A percentile compares a stretch with the other conserved stretches of the same genome.
phyloP scores from a whole-genome alignment of 1,140 invertebrate genomes.

The Tigriopus japonicus region DNA sequence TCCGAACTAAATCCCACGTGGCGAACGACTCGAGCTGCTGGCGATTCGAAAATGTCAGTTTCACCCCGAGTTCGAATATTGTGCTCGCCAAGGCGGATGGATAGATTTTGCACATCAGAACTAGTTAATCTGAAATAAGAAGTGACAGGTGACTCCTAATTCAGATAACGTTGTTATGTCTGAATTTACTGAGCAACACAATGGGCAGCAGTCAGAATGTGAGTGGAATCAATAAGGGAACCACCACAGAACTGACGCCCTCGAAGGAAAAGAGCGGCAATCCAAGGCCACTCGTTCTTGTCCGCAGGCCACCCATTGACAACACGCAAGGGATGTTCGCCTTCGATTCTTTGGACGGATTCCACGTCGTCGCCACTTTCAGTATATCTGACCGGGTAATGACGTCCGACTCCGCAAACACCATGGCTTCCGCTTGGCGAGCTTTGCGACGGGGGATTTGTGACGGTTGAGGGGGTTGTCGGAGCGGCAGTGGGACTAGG shows the following conservation, averaged over 20 bases:
- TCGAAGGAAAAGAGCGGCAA: conserved; percentile 54
- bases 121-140: conserved; percentile 53
- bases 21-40: conserved; percentile 54
- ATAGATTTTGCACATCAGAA: conserved; percentile 59
- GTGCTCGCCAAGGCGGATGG: conserved; percentile 56
- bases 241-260: conserved; percentile 75
- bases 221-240: conserved; percentile 56
- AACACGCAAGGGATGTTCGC: conserved; percentile 37
- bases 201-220: conserved; percentile 73
- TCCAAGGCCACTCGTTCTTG: conserved; percentile 64
- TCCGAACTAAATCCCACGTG: conserved; percentile 62
- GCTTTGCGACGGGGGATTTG: too few relatives aligned
- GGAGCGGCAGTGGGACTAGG: too few relatives aligned
- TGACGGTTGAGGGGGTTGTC: too few relatives aligned
- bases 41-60: conserved; percentile 13
- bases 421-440: background rate
- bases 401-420: background rate
- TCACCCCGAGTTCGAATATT: conserved; percentile 45
- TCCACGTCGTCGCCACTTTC: conserved; percentile 4
- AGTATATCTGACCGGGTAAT: conserved; percentile 4
- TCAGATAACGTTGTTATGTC: background rate
- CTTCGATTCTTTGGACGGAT: conserved; percentile 1
- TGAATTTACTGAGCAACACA: conserved; percentile 63
- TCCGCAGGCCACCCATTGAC: conserved; percentile 62
- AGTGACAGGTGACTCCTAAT: background rate